A percentile compares a stretch with the other conserved stretches of the same genome.
Evolutionary conservation across 2,888 invertebrate species (phyloP).

Genomic region (Polymixis flavicincta): DNA sequence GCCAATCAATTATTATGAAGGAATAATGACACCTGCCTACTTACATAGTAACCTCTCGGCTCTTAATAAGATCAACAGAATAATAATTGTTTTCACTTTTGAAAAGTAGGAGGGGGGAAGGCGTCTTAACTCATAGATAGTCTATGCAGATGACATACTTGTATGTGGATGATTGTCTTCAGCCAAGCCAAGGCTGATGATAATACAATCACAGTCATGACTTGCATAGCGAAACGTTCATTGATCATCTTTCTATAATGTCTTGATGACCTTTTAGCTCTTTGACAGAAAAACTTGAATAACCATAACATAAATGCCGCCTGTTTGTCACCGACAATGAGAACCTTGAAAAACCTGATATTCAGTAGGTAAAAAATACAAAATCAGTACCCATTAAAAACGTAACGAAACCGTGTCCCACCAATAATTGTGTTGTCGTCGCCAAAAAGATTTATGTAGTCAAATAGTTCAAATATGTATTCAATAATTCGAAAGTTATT

Average conservation of each 20-base stretch:
- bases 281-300: neutral
- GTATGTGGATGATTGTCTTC: neutral
- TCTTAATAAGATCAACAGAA: conserved; percentile 36
- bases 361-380: neutral
- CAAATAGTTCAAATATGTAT: neutral
- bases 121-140: conserved; percentile 15
- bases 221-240: conserved; percentile 18
- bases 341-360: neutral
- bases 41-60: conserved; percentile 48
- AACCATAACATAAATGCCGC: neutral
- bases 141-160: conserved; percentile 12
- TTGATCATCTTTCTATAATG: conserved; percentile 4
- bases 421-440: neutral
- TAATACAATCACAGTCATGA: conserved; percentile 21
- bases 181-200: neutral
- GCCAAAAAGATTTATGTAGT: neutral
- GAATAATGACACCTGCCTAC: conserved; percentile 76
- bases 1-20: conserved; percentile 83
- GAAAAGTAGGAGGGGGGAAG: no score
- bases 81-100: neutral
- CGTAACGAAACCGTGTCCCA: no score
- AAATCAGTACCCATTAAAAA: neutral
- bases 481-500: neutral
- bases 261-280: conserved; percentile 2
- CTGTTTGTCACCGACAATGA: neutral